A percentile compares a stretch with the other conserved stretches of the same genome.
These are phyloP conservation scores for Brachionus koreanus DNA, from an alignment of 1,140 invertebrate species.

Conservation along the genomic window DNA sequence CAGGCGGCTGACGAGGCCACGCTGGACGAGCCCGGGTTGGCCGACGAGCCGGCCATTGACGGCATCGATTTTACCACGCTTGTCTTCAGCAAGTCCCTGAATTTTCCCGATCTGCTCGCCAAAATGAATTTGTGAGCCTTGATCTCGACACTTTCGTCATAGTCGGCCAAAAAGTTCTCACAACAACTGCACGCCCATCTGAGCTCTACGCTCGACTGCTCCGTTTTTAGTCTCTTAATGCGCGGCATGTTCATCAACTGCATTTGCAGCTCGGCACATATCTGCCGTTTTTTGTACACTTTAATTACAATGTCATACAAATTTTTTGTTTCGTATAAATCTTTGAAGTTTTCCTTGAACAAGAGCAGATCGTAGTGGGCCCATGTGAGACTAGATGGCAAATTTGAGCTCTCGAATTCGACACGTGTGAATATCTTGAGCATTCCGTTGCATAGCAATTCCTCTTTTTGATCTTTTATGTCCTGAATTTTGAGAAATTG, in stretches of 20 bases:
- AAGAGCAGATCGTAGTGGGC: constrained; percentile 23
- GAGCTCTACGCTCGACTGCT: background rate
- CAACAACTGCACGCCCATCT: background rate
- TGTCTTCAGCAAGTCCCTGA: constrained; percentile 25
- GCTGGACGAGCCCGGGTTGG: background rate
- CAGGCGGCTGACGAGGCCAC: background rate
- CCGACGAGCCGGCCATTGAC: background rate
- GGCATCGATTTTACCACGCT: background rate
- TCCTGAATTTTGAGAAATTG: constrained; percentile 41
- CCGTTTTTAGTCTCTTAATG: background rate
- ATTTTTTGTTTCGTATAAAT: constrained; percentile 29
- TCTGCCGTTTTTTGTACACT: background rate
- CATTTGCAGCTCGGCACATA: background rate
- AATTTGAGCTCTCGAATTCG: constrained; percentile 22
- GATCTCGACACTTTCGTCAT: constrained; percentile 21
- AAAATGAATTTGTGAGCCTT: constrained; percentile 33
- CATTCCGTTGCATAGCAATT: constrained; percentile 17
- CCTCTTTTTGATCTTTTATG: constrained; percentile 31
- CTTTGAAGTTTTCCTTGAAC: constrained; percentile 41
- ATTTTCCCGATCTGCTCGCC: constrained; percentile 30
- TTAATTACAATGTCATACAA: constrained; percentile 37
- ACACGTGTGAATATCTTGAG: constrained; percentile 33
- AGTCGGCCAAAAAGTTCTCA: constrained; percentile 4
- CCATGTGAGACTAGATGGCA: constrained; percentile 36
- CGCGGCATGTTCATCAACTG: background rate